Base-by-base conservation (phyloP, 2,797 vertebrate species). In the Sorex maritimensis region DNA sequence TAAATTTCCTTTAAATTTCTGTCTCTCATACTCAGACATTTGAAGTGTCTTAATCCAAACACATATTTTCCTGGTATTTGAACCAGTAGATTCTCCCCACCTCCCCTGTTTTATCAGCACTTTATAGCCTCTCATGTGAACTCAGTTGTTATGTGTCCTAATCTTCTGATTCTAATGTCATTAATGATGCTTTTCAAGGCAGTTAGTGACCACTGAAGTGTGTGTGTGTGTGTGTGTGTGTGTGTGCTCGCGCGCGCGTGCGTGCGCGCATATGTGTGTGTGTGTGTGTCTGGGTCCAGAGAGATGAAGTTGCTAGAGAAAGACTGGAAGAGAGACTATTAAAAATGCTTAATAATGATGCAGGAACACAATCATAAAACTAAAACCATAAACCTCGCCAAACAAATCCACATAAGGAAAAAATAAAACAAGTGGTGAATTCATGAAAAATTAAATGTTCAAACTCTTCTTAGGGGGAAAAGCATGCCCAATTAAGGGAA, bases 301-400 rank as follows among this genome's bases (percentile, higher is more conserved):
- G 80, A 86, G 58, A 63, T 63, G 69, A 80, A 81, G 73, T 69
- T 80, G 61, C 55, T 72, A 65, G 58, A 63, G 41, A 58, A 91
- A 87, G 67, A 81, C 44, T 30, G 86, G 65, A 81, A 81, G 61
- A 77, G 63, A 73, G 34, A 88, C 61, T 71, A 82, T 84, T 21
- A 72, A 79, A 91, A 89, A 28, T 77, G 4, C 38, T 46, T 81
- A 46, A 78, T 87, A 77, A 61, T 69, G 58, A 49, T 61, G 67
- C n/a, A 52, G 58, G 74, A 92, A 49, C 13, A 88, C 46, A 91
- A 77, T 72, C 17, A 44, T 88, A 90, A 88, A 94, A 88, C 23
- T 61, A 3, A 81, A 81, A 17, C 61, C 44, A 17, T 87, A 69
- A 90, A 49, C 28, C 83, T 68, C 68, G 19, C 24, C 79, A 69